Percentiles rank a stretch among this genome's conserved stretches.
Evolutionary conservation across 2,888 invertebrate species (phyloP).

Genomic region (Archaeoteleia sp.): DNA sequence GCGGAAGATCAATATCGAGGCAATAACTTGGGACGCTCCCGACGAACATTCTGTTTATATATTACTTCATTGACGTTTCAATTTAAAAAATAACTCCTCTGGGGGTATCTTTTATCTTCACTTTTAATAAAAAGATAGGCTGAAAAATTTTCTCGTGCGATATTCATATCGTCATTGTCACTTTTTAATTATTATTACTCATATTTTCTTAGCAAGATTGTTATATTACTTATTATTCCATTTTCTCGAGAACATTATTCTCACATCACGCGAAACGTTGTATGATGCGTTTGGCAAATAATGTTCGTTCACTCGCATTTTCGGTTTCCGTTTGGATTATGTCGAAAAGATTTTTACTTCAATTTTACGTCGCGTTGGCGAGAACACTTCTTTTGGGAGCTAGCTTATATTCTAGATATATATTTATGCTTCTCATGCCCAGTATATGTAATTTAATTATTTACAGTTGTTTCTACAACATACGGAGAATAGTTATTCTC

Average conservation of each 20-base stretch:
- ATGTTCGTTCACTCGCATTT: not conserved
- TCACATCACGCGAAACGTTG: slow-evolving; percentile 3
- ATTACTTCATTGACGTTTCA: slow-evolving; percentile 64
- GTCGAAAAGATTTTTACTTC: slow-evolving; percentile 15
- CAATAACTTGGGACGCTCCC: slow-evolving; percentile 25
- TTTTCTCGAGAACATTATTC: slow-evolving; percentile 3
- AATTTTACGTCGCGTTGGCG: slow-evolving; percentile 26
- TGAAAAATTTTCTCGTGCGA: slow-evolving; percentile 62
- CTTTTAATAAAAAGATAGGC: slow-evolving; percentile 71
- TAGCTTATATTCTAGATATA: slow-evolving; percentile 41
- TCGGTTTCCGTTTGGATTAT: slow-evolving; percentile 4
- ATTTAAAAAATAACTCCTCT: slow-evolving; percentile 70
- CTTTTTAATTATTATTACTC: slow-evolving; percentile 52
- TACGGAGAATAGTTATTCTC: slow-evolving; percentile 40
- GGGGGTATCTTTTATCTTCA: slow-evolving; percentile 53
- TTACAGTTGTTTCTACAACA: slow-evolving; percentile 59
- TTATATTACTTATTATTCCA: slow-evolving; percentile 33
- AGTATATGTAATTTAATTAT: slow-evolving; percentile 59
- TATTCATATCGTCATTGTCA: slow-evolving; percentile 59
- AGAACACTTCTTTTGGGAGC: slow-evolving; percentile 35
- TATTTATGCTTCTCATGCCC: slow-evolving; percentile 41
- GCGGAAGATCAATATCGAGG: slow-evolving; percentile 34
- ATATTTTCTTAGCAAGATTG: slow-evolving; percentile 14
- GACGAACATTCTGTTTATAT: slow-evolving; percentile 56
- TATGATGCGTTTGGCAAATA: not conserved